Conservation (phyloP, 2,888 invertebrate species). For the Choristoneura rosaceana region DNA sequence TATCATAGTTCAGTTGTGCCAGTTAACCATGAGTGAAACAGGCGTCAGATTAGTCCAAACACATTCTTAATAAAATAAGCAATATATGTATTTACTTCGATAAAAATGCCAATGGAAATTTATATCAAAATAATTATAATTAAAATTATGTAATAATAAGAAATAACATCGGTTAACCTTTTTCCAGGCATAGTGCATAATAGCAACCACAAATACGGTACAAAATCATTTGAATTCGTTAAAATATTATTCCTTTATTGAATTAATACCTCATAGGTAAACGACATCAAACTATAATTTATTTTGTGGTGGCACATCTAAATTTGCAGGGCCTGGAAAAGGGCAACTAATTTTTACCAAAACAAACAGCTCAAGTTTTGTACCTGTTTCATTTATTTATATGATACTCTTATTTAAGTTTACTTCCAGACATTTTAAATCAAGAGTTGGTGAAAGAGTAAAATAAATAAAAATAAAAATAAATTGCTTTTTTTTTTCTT, state of each 20-base stretch:
- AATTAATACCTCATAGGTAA: too few species aligned
- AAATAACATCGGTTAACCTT: conserved; percentile 6
- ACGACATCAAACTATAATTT: too few species aligned
- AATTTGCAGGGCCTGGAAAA: neutral
- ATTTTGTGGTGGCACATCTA: too few species aligned
- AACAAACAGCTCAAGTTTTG: conserved; percentile 51
- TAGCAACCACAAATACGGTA: too few species aligned
- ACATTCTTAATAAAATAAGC: neutral
- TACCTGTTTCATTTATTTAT: conserved; percentile 54
- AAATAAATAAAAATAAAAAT: conserved; percentile 5
- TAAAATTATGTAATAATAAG: conserved; percentile 3
- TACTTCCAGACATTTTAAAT: conserved; percentile 35
- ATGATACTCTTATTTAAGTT: conserved; percentile 39
- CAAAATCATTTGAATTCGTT: too few species aligned
- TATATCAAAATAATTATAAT: conserved; percentile 13
- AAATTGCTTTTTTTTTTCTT: conserved; percentile 1
- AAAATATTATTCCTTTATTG: too few species aligned
- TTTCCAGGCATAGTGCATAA: too few species aligned
- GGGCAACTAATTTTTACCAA: conserved; percentile 10
- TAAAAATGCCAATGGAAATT: conserved; percentile 9
- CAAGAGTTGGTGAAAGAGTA: neutral
- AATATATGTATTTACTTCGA: neutral
- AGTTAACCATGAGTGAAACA: neutral
- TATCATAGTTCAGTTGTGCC: neutral
- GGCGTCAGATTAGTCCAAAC: neutral